Conservation (phyloP, 2,113 vertebrate species). For the Salvelinus sp. region DNA sequence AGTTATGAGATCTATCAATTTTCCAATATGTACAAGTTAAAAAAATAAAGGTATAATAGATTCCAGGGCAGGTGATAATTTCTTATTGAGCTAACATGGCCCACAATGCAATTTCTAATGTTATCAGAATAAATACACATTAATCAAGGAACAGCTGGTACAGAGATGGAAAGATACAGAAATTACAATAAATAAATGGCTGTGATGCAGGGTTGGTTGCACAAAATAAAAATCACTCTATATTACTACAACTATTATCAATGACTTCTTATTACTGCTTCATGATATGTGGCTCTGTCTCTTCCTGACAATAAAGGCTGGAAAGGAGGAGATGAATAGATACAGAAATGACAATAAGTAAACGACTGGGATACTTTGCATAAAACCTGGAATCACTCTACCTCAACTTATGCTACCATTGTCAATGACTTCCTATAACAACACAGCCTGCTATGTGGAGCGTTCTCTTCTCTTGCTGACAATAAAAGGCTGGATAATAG, state of each 20-base stretch:
- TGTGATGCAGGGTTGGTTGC: not conserved
- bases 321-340: no score
- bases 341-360: no score
- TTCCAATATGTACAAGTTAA: slow-evolving; percentile 64
- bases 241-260: no score
- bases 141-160: slow-evolving; percentile 14
- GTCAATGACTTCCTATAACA: not conserved
- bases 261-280: no score
- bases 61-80: slow-evolving; percentile 63
- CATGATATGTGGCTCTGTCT: not conserved
- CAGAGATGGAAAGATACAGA: slow-evolving; percentile 37
- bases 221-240: no score
- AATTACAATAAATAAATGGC: slow-evolving; percentile 18
- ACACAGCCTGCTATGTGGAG: not conserved
- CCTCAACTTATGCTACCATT: not conserved
- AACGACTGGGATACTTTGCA: no score
- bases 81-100: slow-evolving; percentile 58
- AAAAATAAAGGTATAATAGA: slow-evolving; percentile 64
- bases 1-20: slow-evolving; percentile 65
- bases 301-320: not conserved
- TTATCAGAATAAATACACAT: slow-evolving; percentile 28
- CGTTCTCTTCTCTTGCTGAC: slow-evolving; percentile 10
- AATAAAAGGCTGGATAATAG: slow-evolving; percentile 30
- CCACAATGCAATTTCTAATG: slow-evolving; percentile 22
- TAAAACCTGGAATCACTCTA: no score